phyloP scores from a whole-genome alignment of 2,113 vertebrate species.

The Indicator maculatus region DNA sequence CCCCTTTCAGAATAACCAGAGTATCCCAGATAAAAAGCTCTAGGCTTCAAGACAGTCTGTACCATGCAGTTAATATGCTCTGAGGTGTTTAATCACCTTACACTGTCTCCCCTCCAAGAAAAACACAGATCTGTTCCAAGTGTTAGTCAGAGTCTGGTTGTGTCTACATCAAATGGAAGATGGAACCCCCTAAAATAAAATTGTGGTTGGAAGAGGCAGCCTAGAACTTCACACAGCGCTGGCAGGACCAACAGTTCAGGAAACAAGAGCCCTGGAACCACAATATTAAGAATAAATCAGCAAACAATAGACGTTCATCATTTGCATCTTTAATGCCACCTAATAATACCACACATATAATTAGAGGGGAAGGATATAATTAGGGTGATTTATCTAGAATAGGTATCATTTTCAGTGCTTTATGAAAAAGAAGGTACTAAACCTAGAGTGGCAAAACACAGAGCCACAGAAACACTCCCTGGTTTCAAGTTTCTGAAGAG shows the following conservation, averaged over 20 bases:
- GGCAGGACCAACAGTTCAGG: conserved; percentile 10
- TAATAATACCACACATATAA: conserved; percentile 21
- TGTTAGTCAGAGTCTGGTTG: background rate
- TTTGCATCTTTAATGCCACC: conserved; percentile 11
- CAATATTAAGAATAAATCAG: background rate
- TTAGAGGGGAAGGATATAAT: conserved; percentile 37
- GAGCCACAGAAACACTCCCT: background rate
- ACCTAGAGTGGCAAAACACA: background rate
- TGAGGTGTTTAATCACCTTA: background rate
- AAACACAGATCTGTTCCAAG: background rate
- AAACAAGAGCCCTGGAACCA: conserved; percentile 23
- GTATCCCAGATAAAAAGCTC: background rate
- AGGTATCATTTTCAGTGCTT: background rate
- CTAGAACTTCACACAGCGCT: background rate
- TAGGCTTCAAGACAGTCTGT: background rate
- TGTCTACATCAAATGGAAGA: background rate
- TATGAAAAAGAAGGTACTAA: conserved; percentile 24
- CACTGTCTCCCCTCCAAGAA: background rate
- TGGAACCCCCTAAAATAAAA: conserved; percentile 15
- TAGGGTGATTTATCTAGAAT: conserved; percentile 43
- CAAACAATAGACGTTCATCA: conserved; percentile 19
- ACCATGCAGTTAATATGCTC: background rate
- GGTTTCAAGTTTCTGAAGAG: background rate
- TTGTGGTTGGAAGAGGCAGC: conserved; percentile 4
- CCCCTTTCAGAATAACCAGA: background rate